A percentile compares a stretch with the other conserved stretches of the same genome.
Evolutionary conservation across 1,140 invertebrate genomes (phyloP).

Genomic region (Argopecten irradians): DNA sequence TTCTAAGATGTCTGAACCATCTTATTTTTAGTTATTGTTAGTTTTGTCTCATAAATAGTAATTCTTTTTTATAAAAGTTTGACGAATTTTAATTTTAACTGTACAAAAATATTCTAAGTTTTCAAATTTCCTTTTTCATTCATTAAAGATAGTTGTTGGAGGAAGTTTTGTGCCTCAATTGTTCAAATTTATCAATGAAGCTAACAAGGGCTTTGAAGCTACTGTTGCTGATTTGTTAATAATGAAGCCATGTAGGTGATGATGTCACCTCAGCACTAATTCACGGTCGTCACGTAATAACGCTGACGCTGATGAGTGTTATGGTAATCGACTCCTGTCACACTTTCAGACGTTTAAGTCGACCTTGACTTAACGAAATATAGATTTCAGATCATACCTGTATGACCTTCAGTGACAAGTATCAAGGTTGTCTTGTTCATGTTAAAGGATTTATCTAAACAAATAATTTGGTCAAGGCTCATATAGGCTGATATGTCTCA

Average conservation of each 20-base stretch:
- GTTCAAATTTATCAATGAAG: background rate
- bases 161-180: background rate
- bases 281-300: background rate
- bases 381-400: background rate
- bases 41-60: background rate
- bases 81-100: background rate
- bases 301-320: background rate
- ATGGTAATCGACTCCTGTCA: background rate
- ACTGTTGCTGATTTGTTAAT: background rate
- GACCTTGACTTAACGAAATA: background rate
- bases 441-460: background rate
- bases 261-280: background rate
- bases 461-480: background rate
- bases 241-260: background rate
- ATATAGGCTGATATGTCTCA: background rate
- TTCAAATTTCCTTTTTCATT: background rate
- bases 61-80: background rate
- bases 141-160: background rate
- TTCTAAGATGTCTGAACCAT: background rate
- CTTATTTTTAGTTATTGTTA: background rate
- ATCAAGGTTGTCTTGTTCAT: background rate
- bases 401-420: background rate
- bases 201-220: background rate
- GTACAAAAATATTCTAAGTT: background rate
- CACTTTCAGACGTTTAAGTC: background rate